A percentile compares a stretch with the other conserved stretches of the same genome.
These are phyloP conservation scores for Narcine bancroftii DNA, from an alignment of 2,113 vertebrate genomes.

Conservation along the genomic window DNA sequence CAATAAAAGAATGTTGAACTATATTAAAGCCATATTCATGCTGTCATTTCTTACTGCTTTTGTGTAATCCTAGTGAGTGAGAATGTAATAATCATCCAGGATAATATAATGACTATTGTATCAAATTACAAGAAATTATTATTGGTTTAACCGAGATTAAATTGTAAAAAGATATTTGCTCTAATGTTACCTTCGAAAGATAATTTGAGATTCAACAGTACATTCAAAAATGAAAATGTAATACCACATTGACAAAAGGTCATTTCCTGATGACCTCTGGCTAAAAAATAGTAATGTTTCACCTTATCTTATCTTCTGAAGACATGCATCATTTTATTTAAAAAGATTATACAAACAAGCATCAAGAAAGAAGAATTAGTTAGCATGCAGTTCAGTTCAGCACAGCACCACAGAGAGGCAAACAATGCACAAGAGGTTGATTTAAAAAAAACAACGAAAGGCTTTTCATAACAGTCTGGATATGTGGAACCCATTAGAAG, in stretches of 20 bases:
- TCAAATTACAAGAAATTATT: background rate
- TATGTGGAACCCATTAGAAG: background rate
- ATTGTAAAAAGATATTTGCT: background rate
- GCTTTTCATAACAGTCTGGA: background rate
- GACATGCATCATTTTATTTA: background rate
- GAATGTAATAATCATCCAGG: background rate
- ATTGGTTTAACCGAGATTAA: background rate
- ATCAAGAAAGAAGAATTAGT: background rate
- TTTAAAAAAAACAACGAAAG: background rate
- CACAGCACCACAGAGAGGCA: background rate
- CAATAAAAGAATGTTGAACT: too few relatives aligned
- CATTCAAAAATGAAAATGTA: background rate
- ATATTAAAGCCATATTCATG: background rate
- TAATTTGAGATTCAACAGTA: background rate
- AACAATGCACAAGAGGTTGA: background rate
- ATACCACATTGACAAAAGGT: background rate
- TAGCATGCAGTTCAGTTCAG: background rate
- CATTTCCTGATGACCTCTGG: background rate
- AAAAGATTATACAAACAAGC: too few relatives aligned
- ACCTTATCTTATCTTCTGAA: background rate
- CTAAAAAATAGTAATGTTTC: background rate
- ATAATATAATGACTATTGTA: background rate
- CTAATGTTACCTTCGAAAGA: background rate
- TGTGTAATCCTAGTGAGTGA: background rate
- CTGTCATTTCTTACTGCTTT: background rate